Percentiles rank a stretch among this genome's conserved stretches.
Conservation (phyloP, 2,888 invertebrate genomes). For the Epistrophe grossulariae region DNA sequence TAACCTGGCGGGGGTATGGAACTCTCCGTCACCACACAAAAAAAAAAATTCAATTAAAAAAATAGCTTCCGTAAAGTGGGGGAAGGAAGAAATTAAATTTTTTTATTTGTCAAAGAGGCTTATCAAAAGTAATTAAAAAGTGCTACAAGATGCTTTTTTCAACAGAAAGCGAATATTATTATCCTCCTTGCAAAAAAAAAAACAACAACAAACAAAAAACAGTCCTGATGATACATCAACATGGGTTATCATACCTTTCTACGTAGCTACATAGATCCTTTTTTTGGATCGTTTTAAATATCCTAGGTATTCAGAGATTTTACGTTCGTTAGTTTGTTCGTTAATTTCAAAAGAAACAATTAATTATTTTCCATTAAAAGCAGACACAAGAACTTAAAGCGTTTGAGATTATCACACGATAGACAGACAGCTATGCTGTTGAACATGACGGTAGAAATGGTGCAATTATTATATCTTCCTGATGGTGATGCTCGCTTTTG, state of each 20-base stretch:
- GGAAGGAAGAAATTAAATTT: conserved; percentile 18
- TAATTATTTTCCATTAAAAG: conserved; percentile 21
- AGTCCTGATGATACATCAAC: background rate
- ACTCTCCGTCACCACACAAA: background rate
- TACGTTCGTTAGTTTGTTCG: background rate
- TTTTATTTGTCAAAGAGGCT: conserved; percentile 26
- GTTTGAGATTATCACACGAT: conserved; percentile 11
- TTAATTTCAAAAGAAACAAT: background rate
- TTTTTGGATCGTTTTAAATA: conserved; percentile 5
- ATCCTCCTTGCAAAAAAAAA: conserved; percentile 17
- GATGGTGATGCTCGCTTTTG: background rate
- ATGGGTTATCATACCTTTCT: conserved; percentile 16
- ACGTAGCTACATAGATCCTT: background rate
- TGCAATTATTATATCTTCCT: conserved; percentile 31
- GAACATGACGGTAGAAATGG: conserved; percentile 11
- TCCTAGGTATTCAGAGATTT: too few relatives aligned
- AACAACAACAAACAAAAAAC: background rate
- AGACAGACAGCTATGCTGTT: conserved; percentile 13
- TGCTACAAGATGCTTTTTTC: background rate
- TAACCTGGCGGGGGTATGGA: background rate
- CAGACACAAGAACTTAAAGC: background rate
- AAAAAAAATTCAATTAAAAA: conserved; percentile 20
- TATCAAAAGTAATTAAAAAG: conserved; percentile 28
- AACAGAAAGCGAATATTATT: background rate
- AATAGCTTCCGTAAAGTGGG: background rate